Evolutionary conservation across 2,113 vertebrate species (phyloP), one percentile per base, ranked within the genome.

Genomic region (Heterotilapia buettikoferi): DNA sequence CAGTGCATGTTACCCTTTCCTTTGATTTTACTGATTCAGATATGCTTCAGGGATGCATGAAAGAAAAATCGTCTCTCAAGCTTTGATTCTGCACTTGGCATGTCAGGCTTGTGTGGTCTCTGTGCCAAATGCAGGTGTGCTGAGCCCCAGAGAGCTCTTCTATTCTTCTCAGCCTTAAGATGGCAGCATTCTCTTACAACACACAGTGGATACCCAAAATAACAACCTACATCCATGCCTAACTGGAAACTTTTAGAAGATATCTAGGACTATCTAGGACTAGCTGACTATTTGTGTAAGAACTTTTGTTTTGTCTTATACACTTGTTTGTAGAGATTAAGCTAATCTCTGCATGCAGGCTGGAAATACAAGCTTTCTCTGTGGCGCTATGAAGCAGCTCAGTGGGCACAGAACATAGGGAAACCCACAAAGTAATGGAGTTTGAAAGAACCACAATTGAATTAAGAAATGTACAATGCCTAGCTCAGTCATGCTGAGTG

Each of bases 151-250:
- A 59, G 71, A 90, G 47, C 31, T 53, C 83, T 54, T 88, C 80
- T 89, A 12, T 86, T 89, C 89, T 71, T 31, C 31, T 78, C 84
- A 84, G 89, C 94, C 95, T 96, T 94, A 92, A 94, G 95, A 94
- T 94, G 96, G 94, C 94, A 96, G 94, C 87, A 85, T 94, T 91
- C 83, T 86, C 90, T 80, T 86, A 50, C 24, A 78, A 29, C 9
- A 78, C 43, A 50, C 16, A 52, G 18, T 78, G 43, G 45, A 50
- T 50, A 1, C 45, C 73, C 43, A 78, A 78, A 52, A 52, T 78
- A 52, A 54, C 31, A 21, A 88, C 83, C 78, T 80, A 61, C 21
- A 76, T 9, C 45, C 33, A 81, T 84, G 83, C 43, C 84, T 85
- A 83, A 38, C 78, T 47, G 40, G 40, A 54, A 71, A 59, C 29